Conservation (phyloP, 2,797 vertebrate genomes). For the Anas bernieri region DNA sequence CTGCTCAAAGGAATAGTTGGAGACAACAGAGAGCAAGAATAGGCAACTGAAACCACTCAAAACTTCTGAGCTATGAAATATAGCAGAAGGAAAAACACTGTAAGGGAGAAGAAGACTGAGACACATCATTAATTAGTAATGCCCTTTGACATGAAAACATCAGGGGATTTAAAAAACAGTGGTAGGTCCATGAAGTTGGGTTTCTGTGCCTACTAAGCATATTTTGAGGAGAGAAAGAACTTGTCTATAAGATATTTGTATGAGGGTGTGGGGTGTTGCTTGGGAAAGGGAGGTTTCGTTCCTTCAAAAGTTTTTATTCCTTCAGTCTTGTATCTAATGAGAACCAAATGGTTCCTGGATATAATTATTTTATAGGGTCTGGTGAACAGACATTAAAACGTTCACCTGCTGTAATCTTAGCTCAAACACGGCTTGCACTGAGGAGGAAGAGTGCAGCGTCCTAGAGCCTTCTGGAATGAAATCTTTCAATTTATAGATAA, state of each 20-base stretch:
- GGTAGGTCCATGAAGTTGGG: not conserved
- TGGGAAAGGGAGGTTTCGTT: not conserved
- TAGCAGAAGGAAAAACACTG: not conserved
- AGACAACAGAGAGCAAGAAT: not conserved
- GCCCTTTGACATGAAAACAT: not conserved
- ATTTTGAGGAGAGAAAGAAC: not conserved
- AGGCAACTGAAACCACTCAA: not conserved
- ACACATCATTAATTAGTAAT: constrained; percentile 8
- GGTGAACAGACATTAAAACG: constrained; percentile 30
- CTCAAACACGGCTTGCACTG: not conserved
- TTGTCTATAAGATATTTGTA: not conserved
- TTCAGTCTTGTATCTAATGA: not conserved
- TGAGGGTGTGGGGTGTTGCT: not conserved
- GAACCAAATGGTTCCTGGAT: constrained; percentile 51
- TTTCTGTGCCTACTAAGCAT: not conserved
- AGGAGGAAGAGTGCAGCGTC: not conserved
- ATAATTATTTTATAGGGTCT: constrained; percentile 18
- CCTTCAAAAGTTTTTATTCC: not conserved
- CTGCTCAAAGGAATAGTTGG: not conserved
- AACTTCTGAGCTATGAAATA: not conserved
- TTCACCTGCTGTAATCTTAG: constrained; percentile 65
- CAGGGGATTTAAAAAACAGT: not conserved
- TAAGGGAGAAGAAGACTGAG: not conserved
- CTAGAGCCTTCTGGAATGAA: constrained; percentile 15
- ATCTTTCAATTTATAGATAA: constrained; percentile 40